Conservation (phyloP, 2,888 invertebrate genomes). For the Beris chalybata region DNA sequence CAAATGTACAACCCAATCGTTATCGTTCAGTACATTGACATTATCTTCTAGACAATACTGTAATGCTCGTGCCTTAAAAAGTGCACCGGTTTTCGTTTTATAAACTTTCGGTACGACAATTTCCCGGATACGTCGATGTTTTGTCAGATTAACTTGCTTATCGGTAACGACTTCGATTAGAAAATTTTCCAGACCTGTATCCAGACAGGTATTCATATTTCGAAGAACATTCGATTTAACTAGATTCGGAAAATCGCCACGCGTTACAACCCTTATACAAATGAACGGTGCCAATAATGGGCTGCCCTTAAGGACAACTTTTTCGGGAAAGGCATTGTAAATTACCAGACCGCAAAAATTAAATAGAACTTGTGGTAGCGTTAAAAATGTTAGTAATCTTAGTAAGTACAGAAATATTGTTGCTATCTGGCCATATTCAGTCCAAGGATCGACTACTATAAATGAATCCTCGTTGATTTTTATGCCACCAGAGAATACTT, state of each 20-base stretch:
- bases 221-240: constrained; percentile 84
- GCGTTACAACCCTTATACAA: constrained; percentile 90
- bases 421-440: constrained; percentile 75
- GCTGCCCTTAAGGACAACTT: constrained; percentile 84
- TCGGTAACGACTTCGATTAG: constrained; percentile 96
- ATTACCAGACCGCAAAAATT: constrained; percentile 78
- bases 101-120: constrained; percentile 87
- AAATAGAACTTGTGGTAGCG: constrained; percentile 86
- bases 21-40: constrained; percentile 81
- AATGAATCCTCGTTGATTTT: constrained; percentile 60
- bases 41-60: constrained; percentile 93
- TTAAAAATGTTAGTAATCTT: constrained; percentile 78
- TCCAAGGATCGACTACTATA: constrained; percentile 75
- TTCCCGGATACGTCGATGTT: constrained; percentile 80
- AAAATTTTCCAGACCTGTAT: constrained; percentile 92
- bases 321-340: constrained; percentile 94
- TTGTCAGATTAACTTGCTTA: constrained; percentile 75
- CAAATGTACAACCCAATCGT: constrained; percentile 96
- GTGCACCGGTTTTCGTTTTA: constrained; percentile 85
- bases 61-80: constrained; percentile 91
- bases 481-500: constrained; percentile 68
- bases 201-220: constrained; percentile 84
- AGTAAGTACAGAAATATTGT: constrained; percentile 75
- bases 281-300: constrained; percentile 91
- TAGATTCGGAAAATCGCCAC: constrained; percentile 90